Evolutionary conservation across 2,888 invertebrate species (phyloP).

Genomic region (Standfussiana lucernea): DNA sequence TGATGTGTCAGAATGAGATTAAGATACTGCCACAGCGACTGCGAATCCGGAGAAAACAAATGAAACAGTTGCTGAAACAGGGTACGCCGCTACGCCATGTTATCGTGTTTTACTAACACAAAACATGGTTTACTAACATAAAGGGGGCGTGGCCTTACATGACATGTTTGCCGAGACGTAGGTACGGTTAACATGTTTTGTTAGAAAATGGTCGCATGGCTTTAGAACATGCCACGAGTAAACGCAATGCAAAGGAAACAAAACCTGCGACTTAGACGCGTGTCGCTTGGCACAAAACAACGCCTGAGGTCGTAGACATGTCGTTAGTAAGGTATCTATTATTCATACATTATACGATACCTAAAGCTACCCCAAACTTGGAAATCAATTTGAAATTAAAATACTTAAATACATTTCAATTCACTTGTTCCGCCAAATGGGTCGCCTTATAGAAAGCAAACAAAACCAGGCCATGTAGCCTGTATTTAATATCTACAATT

Average conservation of each 20-base stretch:
- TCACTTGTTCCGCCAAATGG: constrained; percentile 2
- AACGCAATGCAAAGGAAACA: no score
- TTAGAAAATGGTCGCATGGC: background rate
- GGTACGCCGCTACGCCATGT: background rate
- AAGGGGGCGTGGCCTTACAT: background rate
- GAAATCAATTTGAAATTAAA: constrained; percentile 27
- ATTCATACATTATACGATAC: background rate
- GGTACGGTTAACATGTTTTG: background rate
- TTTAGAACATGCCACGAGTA: background rate
- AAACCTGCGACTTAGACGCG: background rate
- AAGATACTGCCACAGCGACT: background rate
- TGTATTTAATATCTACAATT: background rate
- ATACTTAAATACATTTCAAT: constrained; percentile 11
- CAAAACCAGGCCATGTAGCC: background rate
- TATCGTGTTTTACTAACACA: background rate
- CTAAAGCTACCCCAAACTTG: background rate
- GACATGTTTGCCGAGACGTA: background rate
- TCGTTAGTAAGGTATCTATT: background rate
- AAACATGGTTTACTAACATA: background rate
- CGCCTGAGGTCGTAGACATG: background rate
- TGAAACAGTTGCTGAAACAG: background rate
- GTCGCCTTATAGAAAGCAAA: constrained; percentile 3
- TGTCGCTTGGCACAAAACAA: background rate
- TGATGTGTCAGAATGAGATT: background rate
- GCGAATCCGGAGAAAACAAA: background rate